These are phyloP conservation scores for Galerucella calmariensis DNA, from an alignment of 2,888 invertebrate genomes.

Conservation along the genomic window DNA sequence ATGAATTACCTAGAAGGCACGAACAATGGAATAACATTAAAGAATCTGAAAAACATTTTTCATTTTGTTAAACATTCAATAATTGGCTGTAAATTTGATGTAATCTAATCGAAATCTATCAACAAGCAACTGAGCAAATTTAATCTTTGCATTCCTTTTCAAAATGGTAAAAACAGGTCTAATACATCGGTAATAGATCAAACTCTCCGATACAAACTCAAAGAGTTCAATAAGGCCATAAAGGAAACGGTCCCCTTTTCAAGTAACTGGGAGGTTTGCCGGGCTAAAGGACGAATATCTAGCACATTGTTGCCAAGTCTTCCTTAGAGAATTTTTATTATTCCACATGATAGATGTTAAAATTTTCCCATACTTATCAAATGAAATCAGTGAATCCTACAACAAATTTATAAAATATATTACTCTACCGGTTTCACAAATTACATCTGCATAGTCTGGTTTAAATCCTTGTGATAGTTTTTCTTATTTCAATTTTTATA, in stretches of 20 bases:
- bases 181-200: slow-evolving; percentile 41
- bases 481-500: no score
- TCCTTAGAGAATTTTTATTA: not conserved
- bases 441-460: no score
- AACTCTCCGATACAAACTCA: slow-evolving; percentile 43
- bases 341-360: not conserved
- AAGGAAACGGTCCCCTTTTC: slow-evolving; percentile 40
- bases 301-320: slow-evolving; percentile 18
- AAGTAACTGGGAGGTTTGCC: slow-evolving; percentile 42
- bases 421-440: no score
- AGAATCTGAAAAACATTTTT: not conserved
- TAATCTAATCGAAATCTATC: slow-evolving; percentile 22
- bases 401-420: no score
- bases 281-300: slow-evolving; percentile 36
- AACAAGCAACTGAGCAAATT: slow-evolving; percentile 30
- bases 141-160: slow-evolving; percentile 27
- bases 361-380: no score
- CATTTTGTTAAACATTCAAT: not conserved
- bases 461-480: no score
- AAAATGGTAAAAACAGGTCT: slow-evolving; percentile 30
- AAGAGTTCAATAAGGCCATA: slow-evolving; percentile 45
- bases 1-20: not conserved
- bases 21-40: not conserved
- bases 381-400: no score
- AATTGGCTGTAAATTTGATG: slow-evolving; percentile 24